Conservation (phyloP, 2,888 invertebrate genomes). For the Subacronicta megacephala region DNA sequence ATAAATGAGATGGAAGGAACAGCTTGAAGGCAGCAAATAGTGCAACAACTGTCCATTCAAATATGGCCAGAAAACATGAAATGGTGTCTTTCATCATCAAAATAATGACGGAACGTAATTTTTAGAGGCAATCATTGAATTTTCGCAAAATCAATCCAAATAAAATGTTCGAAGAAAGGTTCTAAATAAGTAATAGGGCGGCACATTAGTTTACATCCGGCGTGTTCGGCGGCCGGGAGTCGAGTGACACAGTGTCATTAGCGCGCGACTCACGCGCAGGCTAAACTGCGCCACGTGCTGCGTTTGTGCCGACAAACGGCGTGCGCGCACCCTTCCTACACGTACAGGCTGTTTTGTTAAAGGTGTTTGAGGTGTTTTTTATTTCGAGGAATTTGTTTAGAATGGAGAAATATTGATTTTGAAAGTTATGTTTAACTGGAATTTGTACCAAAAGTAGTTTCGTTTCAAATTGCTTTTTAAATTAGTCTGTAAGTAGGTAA, state of each 20-base stretch:
- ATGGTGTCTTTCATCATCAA: neutral
- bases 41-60: too few species aligned
- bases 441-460: neutral
- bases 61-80: too few species aligned
- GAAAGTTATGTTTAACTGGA: neutral
- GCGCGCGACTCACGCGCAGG: conserved; percentile 83
- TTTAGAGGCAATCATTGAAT: neutral
- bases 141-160: neutral
- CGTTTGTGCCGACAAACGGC: conserved; percentile 60
- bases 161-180: conserved; percentile 28
- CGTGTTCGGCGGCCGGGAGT: conserved; percentile 62
- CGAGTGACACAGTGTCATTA: conserved; percentile 78
- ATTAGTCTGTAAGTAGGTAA: neutral
- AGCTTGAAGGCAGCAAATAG: conserved; percentile 1
- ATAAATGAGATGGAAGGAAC: conserved; percentile 13
- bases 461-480: neutral
- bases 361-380: conserved; percentile 23
- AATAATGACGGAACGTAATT: neutral
- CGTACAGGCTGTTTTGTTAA: conserved; percentile 67
- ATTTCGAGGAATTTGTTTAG: conserved; percentile 22
- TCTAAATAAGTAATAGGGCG: conserved; percentile 49
- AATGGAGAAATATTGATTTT: conserved; percentile 14
- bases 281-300: conserved; percentile 86
- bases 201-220: conserved; percentile 58
- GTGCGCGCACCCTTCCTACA: conserved; percentile 70